Conservation (phyloP, 2,797 vertebrate species). For the Centroberyx gerrardi region DNA sequence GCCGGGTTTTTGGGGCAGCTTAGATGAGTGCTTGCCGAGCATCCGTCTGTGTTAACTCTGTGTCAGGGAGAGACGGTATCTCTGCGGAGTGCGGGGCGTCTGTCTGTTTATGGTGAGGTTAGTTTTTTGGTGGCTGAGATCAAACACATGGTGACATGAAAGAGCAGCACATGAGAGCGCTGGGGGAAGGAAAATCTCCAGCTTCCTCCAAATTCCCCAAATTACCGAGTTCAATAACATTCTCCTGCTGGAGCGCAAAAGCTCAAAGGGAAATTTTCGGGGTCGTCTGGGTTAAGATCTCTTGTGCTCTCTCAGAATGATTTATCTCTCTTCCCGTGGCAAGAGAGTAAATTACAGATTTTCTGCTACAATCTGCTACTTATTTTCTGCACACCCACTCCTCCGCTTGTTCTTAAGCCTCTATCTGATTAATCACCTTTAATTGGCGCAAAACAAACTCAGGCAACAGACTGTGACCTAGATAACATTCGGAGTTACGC, state of each 20-base stretch:
- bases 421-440: slow-evolving; percentile 55
- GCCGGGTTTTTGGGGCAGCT: slow-evolving; percentile 42
- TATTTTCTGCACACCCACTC: slow-evolving; percentile 27
- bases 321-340: slow-evolving; percentile 33
- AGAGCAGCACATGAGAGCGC: slow-evolving; percentile 30
- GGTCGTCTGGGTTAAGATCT: slow-evolving; percentile 28
- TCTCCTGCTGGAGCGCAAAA: not conserved
- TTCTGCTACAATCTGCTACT: slow-evolving; percentile 31
- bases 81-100: not conserved
- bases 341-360: slow-evolving; percentile 31
- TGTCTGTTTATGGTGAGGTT: not conserved
- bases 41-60: slow-evolving; percentile 30
- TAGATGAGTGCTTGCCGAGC: slow-evolving; percentile 27
- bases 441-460: slow-evolving; percentile 54
- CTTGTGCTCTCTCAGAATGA: slow-evolving; percentile 13
- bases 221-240: slow-evolving; percentile 8
- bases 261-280: slow-evolving; percentile 16
- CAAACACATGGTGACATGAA: slow-evolving; percentile 47
- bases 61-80: not conserved
- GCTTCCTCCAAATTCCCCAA: slow-evolving; percentile 33
- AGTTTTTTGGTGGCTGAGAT: slow-evolving; percentile 13
- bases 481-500: slow-evolving; percentile 30
- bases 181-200: slow-evolving; percentile 3
- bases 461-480: slow-evolving; percentile 50
- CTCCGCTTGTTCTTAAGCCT: slow-evolving; percentile 22